These are phyloP conservation scores for Cuculus canorus DNA, from an alignment of 2,797 vertebrate species.

Conservation along the genomic window DNA sequence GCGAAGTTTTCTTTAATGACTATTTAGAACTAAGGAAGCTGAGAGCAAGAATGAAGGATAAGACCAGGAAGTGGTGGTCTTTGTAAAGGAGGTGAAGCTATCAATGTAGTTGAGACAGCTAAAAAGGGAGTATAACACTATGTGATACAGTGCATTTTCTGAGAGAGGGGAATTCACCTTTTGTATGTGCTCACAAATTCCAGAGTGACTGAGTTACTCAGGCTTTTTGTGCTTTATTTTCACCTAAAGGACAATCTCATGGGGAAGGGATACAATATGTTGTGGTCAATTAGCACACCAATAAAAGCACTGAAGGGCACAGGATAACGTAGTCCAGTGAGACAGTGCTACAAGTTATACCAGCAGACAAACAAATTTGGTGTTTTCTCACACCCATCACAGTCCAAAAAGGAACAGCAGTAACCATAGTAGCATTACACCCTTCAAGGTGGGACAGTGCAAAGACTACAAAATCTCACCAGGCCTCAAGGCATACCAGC, in stretches of 20 bases:
- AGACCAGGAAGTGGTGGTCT: neutral
- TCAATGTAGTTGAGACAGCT: neutral
- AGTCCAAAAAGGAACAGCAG: neutral
- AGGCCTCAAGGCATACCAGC: neutral
- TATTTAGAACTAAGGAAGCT: neutral
- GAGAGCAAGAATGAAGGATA: neutral
- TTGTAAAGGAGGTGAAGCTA: neutral
- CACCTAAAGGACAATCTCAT: neutral
- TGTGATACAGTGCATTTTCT: neutral
- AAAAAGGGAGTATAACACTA: neutral
- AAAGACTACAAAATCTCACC: neutral
- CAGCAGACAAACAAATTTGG: neutral
- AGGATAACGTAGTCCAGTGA: neutral
- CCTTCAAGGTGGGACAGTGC: neutral
- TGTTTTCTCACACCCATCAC: neutral
- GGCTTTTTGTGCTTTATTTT: neutral
- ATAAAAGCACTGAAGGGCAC: neutral
- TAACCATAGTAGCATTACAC: accelerated
- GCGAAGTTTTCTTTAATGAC: neutral
- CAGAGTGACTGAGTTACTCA: neutral
- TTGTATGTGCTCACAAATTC: neutral
- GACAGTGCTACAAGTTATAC: neutral
- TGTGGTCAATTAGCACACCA: neutral
- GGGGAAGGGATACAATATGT: neutral
- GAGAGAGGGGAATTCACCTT: neutral